Evolutionary conservation across 2,888 invertebrate genomes (phyloP), one percentile per base, ranked within the genome.

Genomic region (Diaperis boleti): DNA sequence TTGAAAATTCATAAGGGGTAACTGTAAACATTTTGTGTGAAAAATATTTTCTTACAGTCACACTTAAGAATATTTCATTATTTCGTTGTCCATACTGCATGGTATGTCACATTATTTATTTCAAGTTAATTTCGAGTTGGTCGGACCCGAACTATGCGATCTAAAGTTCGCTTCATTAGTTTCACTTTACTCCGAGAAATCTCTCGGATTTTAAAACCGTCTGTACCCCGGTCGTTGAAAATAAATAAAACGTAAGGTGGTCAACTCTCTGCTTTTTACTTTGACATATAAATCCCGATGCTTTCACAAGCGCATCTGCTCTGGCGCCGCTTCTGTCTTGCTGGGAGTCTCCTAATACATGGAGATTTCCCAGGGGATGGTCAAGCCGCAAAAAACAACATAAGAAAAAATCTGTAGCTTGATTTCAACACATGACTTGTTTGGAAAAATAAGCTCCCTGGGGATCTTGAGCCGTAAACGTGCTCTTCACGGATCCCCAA

Each of bases 281-380:
- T 64, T 64, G 64, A 64, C 59, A 55, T 63, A 66, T 62, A 67
- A 69, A 69, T 65, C 63, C 75, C 72, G 61, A 63, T 67, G 72
- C 72, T 73, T 74, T 73, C 67, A 72, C 66, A 66, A 72, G 66
- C 72, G 66, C 74, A 73, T 74, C 73, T 72, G 74, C 70, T 68
- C 66, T 61, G 71, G 68, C 70, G 73, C 68, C 71, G 66, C 65
- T 71, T 68, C 69, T 67, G 66, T 70, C 70, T 68, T 65, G 62
- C 63, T 66, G 68, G 10, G 70, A 69, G 67, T 68, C 71, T 45
- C 73, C 74, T 76, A 76, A 76, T 76, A 71, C 76, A 71, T 64
- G 69, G 71, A 76, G 74, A 77, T 77, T 77, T 77, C 76, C 76
- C 76, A 55, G 42, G 75, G 70, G 76, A 74, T 64, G 69, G 70